phyloP scores from a whole-genome alignment of 2,113 vertebrate species.

The Coracopsis vasa region DNA sequence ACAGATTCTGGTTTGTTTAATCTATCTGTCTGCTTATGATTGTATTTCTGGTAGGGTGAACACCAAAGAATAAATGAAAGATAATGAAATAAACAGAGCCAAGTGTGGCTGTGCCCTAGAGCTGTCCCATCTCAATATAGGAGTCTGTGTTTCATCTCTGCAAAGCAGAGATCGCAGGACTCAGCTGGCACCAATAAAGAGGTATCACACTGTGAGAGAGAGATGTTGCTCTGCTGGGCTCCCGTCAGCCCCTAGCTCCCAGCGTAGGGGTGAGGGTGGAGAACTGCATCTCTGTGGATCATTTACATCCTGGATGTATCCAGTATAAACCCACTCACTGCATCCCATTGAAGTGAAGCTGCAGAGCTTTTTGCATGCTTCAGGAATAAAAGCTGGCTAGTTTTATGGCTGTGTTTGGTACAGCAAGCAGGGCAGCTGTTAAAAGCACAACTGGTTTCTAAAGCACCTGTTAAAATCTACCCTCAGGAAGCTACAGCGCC shows the following conservation, averaged over 20 bases:
- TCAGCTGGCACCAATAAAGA: constrained; percentile 48
- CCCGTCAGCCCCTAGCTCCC: neutral
- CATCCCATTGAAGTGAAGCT: neutral
- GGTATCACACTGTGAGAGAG: neutral
- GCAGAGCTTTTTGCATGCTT: neutral
- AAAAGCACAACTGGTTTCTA: neutral
- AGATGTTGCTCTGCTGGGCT: neutral
- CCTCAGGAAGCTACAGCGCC: neutral
- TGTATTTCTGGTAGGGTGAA: constrained; percentile 9
- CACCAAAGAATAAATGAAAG: constrained; percentile 35
- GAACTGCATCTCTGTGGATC: neutral
- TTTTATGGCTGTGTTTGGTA: neutral
- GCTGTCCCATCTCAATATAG: neutral
- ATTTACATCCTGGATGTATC: neutral
- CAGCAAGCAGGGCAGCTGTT: neutral
- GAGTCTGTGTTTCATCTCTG: neutral
- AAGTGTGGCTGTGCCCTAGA: constrained; percentile 41
- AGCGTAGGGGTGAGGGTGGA: neutral
- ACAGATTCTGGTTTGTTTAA: constrained; percentile 25
- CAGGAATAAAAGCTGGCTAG: neutral
- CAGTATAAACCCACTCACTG: fast-evolving
- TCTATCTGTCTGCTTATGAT: constrained; percentile 32
- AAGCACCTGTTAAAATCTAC: neutral
- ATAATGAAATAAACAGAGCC: constrained; percentile 40
- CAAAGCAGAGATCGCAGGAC: constrained; percentile 18